Conservation (phyloP, 1,140 invertebrate genomes). For the Trichoplusia ni region DNA sequence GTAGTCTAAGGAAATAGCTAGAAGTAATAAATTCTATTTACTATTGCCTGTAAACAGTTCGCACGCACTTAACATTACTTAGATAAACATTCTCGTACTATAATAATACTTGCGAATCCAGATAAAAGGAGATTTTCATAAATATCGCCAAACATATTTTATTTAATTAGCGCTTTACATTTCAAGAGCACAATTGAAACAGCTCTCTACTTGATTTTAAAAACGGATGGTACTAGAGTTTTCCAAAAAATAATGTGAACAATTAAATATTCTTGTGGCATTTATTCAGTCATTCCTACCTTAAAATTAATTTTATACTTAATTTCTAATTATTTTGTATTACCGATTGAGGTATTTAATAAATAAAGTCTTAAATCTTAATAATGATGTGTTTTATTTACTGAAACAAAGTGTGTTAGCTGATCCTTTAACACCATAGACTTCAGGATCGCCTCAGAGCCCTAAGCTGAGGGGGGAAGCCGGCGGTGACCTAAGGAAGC, state of each 20-base stretch:
- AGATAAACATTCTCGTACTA: neutral
- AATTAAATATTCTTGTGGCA: slow-evolving; percentile 29
- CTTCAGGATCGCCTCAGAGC: neutral
- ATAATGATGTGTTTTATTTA: slow-evolving; percentile 1
- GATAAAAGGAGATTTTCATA: neutral
- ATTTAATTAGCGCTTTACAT: neutral
- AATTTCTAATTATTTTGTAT: slow-evolving; percentile 32
- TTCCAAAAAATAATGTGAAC: neutral
- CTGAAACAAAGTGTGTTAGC: neutral
- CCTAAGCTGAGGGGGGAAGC: neutral
- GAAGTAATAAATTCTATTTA: slow-evolving; percentile 16
- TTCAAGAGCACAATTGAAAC: neutral
- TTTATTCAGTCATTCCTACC: slow-evolving; percentile 51
- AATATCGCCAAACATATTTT: neutral
- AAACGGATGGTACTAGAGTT: neutral
- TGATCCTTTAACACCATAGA: neutral
- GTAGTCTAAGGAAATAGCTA: slow-evolving; percentile 22
- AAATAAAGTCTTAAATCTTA: slow-evolving; percentile 38
- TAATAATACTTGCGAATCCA: neutral
- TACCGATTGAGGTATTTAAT: slow-evolving; percentile 44
- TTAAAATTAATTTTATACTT: slow-evolving; percentile 49
- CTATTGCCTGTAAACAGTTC: slow-evolving; percentile 15
- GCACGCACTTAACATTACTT: slow-evolving; percentile 5
- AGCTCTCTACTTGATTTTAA: neutral
- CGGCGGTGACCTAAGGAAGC: neutral